These are phyloP conservation scores for Palaemon carinicauda DNA, from an alignment of 1,140 invertebrate genomes.

Conservation along the genomic window DNA sequence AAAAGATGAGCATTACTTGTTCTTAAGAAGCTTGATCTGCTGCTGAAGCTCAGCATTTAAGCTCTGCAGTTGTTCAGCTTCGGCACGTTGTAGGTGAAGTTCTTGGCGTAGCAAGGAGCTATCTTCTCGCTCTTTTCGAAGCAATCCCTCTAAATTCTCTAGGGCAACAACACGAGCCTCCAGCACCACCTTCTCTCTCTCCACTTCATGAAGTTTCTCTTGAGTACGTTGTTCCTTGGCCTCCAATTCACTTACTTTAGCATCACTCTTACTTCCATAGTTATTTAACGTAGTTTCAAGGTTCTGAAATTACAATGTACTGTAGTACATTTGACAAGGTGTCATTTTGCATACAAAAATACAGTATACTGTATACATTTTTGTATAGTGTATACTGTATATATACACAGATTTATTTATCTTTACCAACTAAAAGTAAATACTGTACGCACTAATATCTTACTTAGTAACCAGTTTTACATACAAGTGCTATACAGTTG, in stretches of 20 bases:
- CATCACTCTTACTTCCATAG: neutral
- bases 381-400: no score
- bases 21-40: neutral
- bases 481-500: no score
- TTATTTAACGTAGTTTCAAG: neutral
- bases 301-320: neutral
- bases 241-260: neutral
- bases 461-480: neutral
- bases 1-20: conserved; percentile 18
- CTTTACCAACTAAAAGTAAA: neutral
- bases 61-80: conserved; percentile 3
- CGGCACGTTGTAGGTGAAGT: neutral
- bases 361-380: no score
- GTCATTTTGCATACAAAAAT: no score
- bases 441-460: neutral
- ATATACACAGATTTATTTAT: no score
- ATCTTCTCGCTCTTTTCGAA: neutral
- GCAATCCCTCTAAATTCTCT: neutral
- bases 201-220: conserved; percentile 9
- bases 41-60: neutral
- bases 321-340: neutral
- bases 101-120: neutral
- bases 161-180: conserved; percentile 9
- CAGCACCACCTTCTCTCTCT: conserved; percentile 6
- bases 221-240: neutral